Evolutionary conservation across 2,888 invertebrate species (phyloP).

Genomic region (Pemphredon lugubris): DNA sequence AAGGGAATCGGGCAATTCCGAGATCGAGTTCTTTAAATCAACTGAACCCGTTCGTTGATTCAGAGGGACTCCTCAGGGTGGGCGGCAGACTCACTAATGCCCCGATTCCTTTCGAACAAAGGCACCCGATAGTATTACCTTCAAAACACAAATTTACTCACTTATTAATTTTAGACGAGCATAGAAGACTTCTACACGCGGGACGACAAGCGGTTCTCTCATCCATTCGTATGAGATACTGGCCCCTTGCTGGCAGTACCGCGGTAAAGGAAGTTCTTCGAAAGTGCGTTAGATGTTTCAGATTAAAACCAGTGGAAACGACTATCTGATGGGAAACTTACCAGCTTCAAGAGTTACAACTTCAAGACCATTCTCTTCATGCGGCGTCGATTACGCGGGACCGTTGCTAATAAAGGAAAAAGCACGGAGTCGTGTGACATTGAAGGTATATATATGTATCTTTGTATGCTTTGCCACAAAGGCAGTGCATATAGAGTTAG

Average conservation of each 20-base stretch:
- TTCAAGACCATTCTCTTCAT: slow-evolving; percentile 2
- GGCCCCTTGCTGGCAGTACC: neutral
- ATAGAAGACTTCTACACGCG: neutral
- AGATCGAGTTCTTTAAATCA: neutral
- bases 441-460: slow-evolving; percentile 1
- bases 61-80: slow-evolving; percentile 1
- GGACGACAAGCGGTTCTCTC: neutral
- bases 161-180: neutral
- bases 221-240: neutral
- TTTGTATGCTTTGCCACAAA: slow-evolving; percentile 13
- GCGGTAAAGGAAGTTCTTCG: neutral
- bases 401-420: slow-evolving; percentile 5
- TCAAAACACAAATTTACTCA: neutral
- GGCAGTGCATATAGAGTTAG: slow-evolving; percentile 5
- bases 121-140: neutral
- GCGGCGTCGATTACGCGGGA: slow-evolving; percentile 22
- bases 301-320: neutral
- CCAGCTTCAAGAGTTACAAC: neutral
- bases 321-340: neutral
- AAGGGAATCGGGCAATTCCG: neutral
- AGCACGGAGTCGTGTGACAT: neutral
- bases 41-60: neutral
- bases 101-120: neutral
- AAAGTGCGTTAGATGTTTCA: neutral
- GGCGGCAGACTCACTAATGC: neutral